Evolutionary conservation across 1,140 invertebrate species (phyloP).

Genomic region (Lamellibrachia luymesi): DNA sequence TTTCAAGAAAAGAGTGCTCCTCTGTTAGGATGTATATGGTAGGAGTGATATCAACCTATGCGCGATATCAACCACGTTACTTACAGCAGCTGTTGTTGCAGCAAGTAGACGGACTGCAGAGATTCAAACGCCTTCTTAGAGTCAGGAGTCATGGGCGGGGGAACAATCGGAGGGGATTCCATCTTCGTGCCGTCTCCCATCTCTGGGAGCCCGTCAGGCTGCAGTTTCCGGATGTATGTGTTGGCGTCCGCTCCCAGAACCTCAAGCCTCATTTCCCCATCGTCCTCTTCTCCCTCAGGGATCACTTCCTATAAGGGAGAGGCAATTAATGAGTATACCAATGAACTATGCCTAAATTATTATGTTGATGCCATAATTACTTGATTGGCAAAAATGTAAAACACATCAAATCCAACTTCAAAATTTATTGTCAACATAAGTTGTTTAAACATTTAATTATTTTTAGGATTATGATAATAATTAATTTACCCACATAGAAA

Average conservation of each 20-base stretch:
- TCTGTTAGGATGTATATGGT: no score
- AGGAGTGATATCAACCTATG: no score
- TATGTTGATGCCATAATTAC: no score
- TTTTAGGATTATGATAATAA: no score
- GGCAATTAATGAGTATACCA: no score
- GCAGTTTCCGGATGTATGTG: neutral
- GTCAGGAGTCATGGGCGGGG: neutral
- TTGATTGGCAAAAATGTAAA: no score
- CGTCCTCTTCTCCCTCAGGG: neutral
- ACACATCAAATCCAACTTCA: no score
- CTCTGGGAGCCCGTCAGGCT: neutral
- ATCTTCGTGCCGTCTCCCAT: neutral
- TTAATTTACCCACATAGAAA: no score
- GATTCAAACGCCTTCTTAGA: conserved; percentile 6
- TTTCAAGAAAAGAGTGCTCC: no score
- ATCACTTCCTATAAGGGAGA: neutral
- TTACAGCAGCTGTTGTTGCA: conserved; percentile 11
- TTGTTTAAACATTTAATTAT: no score
- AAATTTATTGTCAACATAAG: no score
- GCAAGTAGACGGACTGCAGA: neutral
- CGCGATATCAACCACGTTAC: neutral
- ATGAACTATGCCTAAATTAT: no score
- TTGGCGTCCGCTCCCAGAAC: neutral
- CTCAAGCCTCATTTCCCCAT: neutral
- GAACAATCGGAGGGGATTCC: neutral